Evolutionary conservation across 2,797 vertebrate species (phyloP).

Genomic region (Sebastes goodei): DNA sequence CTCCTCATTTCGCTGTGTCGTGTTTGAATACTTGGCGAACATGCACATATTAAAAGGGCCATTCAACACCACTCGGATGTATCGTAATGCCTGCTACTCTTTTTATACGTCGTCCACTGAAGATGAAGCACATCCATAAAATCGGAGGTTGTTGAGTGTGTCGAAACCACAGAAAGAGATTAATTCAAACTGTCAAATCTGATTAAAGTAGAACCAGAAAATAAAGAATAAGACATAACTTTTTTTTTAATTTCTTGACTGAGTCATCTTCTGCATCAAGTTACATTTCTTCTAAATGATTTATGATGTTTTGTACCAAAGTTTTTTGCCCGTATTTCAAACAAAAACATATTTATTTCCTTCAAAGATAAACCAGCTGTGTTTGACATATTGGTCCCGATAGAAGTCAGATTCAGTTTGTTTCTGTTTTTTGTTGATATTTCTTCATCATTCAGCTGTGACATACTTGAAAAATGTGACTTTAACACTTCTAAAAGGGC

Average conservation of each 20-base stretch:
- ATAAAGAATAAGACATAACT: background rate
- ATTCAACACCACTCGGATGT: slow-evolving; percentile 15
- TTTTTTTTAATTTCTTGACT: background rate
- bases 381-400: background rate
- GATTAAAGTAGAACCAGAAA: background rate
- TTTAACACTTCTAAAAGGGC: background rate
- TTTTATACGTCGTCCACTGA: background rate
- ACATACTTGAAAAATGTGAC: background rate
- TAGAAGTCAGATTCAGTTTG: background rate
- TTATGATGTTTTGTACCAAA: background rate
- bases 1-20: slow-evolving; percentile 7
- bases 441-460: background rate
- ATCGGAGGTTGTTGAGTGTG: background rate
- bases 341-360: background rate
- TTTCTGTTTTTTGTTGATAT: background rate
- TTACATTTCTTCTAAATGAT: background rate
- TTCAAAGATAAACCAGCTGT: slow-evolving; percentile 5
- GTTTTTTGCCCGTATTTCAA: background rate
- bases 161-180: background rate
- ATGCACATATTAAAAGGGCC: slow-evolving; percentile 11
- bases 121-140: slow-evolving; percentile 17
- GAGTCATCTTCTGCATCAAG: background rate
- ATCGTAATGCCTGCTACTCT: slow-evolving; percentile 2
- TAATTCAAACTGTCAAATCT: background rate
- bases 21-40: slow-evolving; percentile 9